Percentiles rank a stretch among this genome's conserved stretches.
These are phyloP conservation scores for Phortica variegata DNA, from an alignment of 1,140 invertebrate genomes.

Conservation along the genomic window DNA sequence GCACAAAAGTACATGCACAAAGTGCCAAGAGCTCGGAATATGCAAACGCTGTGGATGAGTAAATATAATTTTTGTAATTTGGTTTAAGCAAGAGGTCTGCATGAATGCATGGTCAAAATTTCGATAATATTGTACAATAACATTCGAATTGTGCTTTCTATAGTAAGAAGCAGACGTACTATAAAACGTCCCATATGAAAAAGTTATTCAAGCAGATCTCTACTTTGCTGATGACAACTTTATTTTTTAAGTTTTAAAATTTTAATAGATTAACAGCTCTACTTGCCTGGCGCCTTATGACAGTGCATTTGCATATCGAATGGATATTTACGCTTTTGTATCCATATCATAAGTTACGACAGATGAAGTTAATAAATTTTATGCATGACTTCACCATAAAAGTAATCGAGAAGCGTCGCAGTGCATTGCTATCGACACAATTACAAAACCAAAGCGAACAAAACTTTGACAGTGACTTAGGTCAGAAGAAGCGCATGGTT, in stretches of 20 bases:
- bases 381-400: constrained; percentile 66
- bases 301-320: neutral
- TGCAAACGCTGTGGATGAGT: constrained; percentile 67
- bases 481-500: constrained; percentile 60
- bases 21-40: constrained; percentile 66
- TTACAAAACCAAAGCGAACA: neutral
- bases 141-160: too few species aligned
- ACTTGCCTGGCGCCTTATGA: constrained; percentile 8
- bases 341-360: constrained; percentile 54
- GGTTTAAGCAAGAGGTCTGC: too few species aligned
- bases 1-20: constrained; percentile 71
- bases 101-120: too few species aligned
- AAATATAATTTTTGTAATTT: constrained; percentile 31
- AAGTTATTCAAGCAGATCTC: too few species aligned
- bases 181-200: too few species aligned
- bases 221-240: too few species aligned
- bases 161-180: too few species aligned
- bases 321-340: constrained; percentile 15
- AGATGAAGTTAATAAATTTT: constrained; percentile 60
- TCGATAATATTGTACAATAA: too few species aligned
- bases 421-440: constrained; percentile 13
- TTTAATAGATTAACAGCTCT: constrained; percentile 14
- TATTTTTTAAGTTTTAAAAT: too few species aligned
- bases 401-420: constrained; percentile 56
- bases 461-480: constrained; percentile 16